phyloP scores from a whole-genome alignment of 2,888 invertebrate genomes.

The Cheilosia grossa region DNA sequence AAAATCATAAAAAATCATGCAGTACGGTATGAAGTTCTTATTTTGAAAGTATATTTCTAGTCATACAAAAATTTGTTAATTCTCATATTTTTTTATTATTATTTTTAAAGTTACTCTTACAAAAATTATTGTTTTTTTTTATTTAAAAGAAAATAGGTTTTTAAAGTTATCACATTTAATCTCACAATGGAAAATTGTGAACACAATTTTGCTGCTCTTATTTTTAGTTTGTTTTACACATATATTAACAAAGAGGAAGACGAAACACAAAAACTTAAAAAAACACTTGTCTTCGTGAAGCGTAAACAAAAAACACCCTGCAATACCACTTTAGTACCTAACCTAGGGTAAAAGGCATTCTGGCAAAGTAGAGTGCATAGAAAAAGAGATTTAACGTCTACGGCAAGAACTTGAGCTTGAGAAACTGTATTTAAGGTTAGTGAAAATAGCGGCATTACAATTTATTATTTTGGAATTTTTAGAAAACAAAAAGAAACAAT shows the following conservation, averaged over 20 bases:
- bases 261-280: slow-evolving; percentile 13
- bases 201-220: slow-evolving; percentile 44
- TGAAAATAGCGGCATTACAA: slow-evolving; percentile 19
- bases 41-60: slow-evolving; percentile 58
- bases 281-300: slow-evolving; percentile 8
- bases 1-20: slow-evolving; percentile 62
- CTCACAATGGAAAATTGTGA: slow-evolving; percentile 62
- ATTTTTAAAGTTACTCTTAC: slow-evolving; percentile 33
- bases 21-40: slow-evolving; percentile 24
- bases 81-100: slow-evolving; percentile 13
- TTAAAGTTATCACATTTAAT: slow-evolving; percentile 64
- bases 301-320: slow-evolving; percentile 48
- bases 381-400: slow-evolving; percentile 63
- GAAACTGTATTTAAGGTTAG: slow-evolving; percentile 23
- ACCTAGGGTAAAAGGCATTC: slow-evolving; percentile 71
- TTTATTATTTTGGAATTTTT: neutral
- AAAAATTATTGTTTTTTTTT: neutral
- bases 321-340: slow-evolving; percentile 65
- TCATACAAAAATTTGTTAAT: slow-evolving; percentile 36
- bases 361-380: slow-evolving; percentile 54
- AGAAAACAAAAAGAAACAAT: slow-evolving; percentile 2
- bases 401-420: slow-evolving; percentile 64
- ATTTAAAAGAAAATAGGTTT: slow-evolving; percentile 18
- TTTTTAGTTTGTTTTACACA: slow-evolving; percentile 44
- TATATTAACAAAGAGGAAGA: slow-evolving; percentile 44